Evolutionary conservation across 2,888 invertebrate genomes (phyloP), one percentile per base, ranked within the genome.

Genomic region (Heliconius erato): DNA sequence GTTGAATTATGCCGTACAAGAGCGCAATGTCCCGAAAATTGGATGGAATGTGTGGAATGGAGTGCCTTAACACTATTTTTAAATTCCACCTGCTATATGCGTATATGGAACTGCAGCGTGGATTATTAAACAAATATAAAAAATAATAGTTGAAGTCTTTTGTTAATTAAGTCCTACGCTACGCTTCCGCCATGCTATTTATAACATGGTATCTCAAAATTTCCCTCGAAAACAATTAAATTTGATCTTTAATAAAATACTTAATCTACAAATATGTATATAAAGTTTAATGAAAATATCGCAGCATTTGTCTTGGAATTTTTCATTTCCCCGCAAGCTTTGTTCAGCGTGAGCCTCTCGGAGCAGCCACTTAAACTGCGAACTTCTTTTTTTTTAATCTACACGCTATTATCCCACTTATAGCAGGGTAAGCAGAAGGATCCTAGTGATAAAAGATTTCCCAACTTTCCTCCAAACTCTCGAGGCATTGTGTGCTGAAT

Each of bases 241-340:
- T 19, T 35, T 59, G 4, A 76, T 63, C n/a, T 76, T n/a, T 77
- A 77, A 35, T 40, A 40, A 77, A 74, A 19, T 44, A 54, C 12
- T 54, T 68, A 35, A 69, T 44, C n/a, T 68, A 54, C 35, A 63
- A 49, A 72, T 40, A 79, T 26, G 16, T 72, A 80, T 16, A 63
- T 59, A 77, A 28, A 71, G 44, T 59, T 69, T 79, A 80, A 84
- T 84, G 80, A 82, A 80, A 81, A 81, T 79, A 74, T 82, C 44
- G 79, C 26, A 71, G 77, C 83, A 84, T 86, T 87, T 87, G 87
- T 88, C 88, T 88, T 82, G 88, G 87, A 88, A 89, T 89, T 89
- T 90, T 91, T 91, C 90, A 91, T 90, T 91, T 91, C 90, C 90
- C 85, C 72, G 81, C 78, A 79, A 79, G 69, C 80, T 72, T 81